Evolutionary conservation across 2,113 vertebrate species (phyloP), one percentile per base, ranked within the genome.

Genomic region (Istiophorus platypterus): DNA sequence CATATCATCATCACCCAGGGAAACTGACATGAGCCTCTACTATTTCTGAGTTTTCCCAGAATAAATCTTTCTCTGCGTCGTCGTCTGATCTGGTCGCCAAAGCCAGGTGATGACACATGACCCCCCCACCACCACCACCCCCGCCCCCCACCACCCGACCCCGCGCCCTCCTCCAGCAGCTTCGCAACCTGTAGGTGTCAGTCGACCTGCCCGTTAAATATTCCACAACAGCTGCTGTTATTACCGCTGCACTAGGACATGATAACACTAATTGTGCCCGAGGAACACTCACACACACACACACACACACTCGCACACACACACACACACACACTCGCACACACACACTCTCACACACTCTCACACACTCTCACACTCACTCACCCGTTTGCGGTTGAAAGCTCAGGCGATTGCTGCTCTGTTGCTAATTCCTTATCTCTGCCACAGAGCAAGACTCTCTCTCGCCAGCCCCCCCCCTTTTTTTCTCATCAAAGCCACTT

Each of bases 361-460:
- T 39, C 20, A n/a, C n/a, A n/a, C n/a, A n/a, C n/a, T n/a, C n/a
- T n/a, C n/a, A n/a, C n/a, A n/a, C n/a, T n/a, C n/a, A n/a, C n/a
- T n/a, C n/a, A n/a, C 12, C 20, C 58, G 75, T 76, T 31, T 51
- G 57, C 65, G 79, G 74, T 8, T 62, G 77, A 76, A 77, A 80
- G 76, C 65, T 76, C 67, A 77, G 64, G n/a, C 58, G 11, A 24
- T 78, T 64, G 74, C 83, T 63, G 41, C 78, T 70, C 76, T n/a
- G 80, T 58, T 76, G 39, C 69, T 68, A 75, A 85, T 89, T 76
- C 75, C 65, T 86, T 81, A 64, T 87, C 71, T 85, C 79, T 39
- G 64, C 69, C 68, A 82, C 47, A 54, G 8, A 42, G 63, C 56
- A 10, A 11, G 59, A 41, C 72, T 37, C 66, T 49, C 31, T 5